Evolutionary conservation across 2,797 vertebrate species (phyloP).

Genomic region (Hoplostethus mediterraneus): DNA sequence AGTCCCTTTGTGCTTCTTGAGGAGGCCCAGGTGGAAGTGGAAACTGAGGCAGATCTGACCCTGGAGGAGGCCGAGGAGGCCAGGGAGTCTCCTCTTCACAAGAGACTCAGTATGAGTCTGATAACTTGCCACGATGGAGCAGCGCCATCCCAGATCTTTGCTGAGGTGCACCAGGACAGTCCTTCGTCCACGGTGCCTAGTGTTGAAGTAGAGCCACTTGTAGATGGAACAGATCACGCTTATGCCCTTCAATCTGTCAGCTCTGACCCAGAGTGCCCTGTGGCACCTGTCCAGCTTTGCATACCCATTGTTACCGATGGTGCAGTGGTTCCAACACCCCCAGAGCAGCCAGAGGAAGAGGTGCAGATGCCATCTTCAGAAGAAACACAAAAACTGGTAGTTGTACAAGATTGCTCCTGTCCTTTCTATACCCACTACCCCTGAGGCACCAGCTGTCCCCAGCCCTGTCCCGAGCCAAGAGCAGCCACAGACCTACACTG

Average conservation of each 20-base stretch:
- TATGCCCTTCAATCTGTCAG: constrained; percentile 54
- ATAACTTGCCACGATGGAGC: constrained; percentile 81
- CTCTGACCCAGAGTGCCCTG: constrained; percentile 33
- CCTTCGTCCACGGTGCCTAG: constrained; percentile 32
- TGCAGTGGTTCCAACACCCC: constrained; percentile 1
- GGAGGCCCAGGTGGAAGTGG: constrained; percentile 67
- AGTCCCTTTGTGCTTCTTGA: constrained; percentile 76
- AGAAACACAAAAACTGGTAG: constrained; percentile 9
- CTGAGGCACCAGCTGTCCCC: constrained; percentile 9
- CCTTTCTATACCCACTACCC: neutral
- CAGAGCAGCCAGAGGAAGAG: constrained; percentile 30
- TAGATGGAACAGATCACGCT: constrained; percentile 51
- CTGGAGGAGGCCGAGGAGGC: constrained; percentile 84
- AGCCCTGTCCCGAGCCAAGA: constrained; percentile 19
- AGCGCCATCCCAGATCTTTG: constrained; percentile 61
- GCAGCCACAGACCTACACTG: constrained; percentile 37
- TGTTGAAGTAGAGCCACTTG: neutral
- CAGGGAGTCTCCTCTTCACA: constrained; percentile 76
- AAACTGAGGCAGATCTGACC: constrained; percentile 63
- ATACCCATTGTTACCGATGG: neutral
- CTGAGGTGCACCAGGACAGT: constrained; percentile 67
- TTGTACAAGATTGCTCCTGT: constrained; percentile 1
- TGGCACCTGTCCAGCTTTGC: constrained; percentile 8
- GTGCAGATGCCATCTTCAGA: constrained; percentile 3
- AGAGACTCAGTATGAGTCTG: constrained; percentile 84